These are phyloP conservation scores for Scrobipalpa atriplicella DNA, from an alignment of 2,888 invertebrate genomes.

Conservation along the genomic window DNA sequence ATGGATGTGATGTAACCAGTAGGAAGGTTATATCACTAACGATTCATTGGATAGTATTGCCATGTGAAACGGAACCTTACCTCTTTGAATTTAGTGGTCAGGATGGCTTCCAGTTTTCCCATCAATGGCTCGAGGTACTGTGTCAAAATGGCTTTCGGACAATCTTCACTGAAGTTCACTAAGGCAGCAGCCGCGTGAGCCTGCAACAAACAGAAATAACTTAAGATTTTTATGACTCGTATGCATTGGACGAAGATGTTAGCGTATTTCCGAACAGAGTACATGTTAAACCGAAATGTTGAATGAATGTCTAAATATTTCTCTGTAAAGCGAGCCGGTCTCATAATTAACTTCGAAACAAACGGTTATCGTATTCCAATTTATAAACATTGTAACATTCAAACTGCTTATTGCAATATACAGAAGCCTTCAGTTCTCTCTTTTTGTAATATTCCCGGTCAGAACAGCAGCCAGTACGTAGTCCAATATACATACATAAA, in stretches of 20 bases:
- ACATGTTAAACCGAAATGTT: too few species aligned
- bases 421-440: too few species aligned
- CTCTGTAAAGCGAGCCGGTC: too few species aligned
- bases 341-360: too few species aligned
- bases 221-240: background rate
- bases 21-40: slow-evolving; percentile 67
- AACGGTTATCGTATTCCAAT: too few species aligned
- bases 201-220: slow-evolving; percentile 53
- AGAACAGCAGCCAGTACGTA: too few species aligned
- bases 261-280: too few species aligned
- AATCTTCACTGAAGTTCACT: slow-evolving; percentile 99
- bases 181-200: slow-evolving; percentile 95
- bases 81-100: slow-evolving; percentile 97
- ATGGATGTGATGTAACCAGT: slow-evolving; percentile 72
- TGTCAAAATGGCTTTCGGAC: slow-evolving; percentile 96
- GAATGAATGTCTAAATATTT: too few species aligned
- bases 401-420: too few species aligned
- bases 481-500: too few species aligned
- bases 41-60: slow-evolving; percentile 67
- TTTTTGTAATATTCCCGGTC: too few species aligned
- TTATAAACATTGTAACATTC: too few species aligned
- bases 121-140: slow-evolving; percentile 96
- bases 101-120: slow-evolving; percentile 93
- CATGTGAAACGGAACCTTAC: slow-evolving; percentile 55
- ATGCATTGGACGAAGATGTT: background rate